Evolutionary conservation across 2,888 invertebrate genomes (phyloP).

Genomic region (Dichetophora obliterata): DNA sequence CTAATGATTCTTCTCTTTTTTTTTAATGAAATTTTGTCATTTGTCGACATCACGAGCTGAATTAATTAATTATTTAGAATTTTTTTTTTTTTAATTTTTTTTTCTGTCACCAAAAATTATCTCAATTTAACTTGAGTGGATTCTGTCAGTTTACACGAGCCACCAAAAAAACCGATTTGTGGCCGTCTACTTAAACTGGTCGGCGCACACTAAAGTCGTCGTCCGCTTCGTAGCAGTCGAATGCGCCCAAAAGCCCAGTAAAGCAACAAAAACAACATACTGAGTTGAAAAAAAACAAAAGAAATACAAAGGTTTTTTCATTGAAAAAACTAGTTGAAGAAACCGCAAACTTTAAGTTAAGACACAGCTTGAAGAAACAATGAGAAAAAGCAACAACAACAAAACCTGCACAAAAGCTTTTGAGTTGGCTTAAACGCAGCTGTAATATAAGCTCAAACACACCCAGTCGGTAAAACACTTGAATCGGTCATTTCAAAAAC

Average conservation of each 20-base stretch:
- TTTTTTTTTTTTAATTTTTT: background rate
- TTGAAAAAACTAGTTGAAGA: constrained; percentile 18
- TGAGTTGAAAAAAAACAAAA: constrained; percentile 19
- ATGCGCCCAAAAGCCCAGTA: constrained; percentile 46
- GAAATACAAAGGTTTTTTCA: constrained; percentile 33
- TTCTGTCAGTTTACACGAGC: constrained; percentile 16
- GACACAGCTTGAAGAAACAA: background rate
- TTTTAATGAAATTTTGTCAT: constrained; percentile 1
- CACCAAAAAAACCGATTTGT: constrained; percentile 58
- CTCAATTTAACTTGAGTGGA: constrained; percentile 5
- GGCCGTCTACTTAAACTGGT: constrained; percentile 71
- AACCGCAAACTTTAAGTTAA: constrained; percentile 28
- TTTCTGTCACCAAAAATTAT: constrained; percentile 3
- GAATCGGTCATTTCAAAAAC: no score
- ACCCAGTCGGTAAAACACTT: no score
- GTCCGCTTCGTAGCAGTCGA: constrained; percentile 58
- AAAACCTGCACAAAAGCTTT: constrained; percentile 37
- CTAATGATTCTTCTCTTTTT: background rate
- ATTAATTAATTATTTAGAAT: background rate
- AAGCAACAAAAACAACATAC: constrained; percentile 18
- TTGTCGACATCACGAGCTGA: background rate
- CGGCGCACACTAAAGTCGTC: constrained; percentile 70
- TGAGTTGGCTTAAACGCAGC: constrained; percentile 14
- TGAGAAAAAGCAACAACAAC: constrained; percentile 27
- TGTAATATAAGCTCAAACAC: no score